phyloP scores from a whole-genome alignment of 2,888 invertebrate genomes.

The Pedicia rivosa region DNA sequence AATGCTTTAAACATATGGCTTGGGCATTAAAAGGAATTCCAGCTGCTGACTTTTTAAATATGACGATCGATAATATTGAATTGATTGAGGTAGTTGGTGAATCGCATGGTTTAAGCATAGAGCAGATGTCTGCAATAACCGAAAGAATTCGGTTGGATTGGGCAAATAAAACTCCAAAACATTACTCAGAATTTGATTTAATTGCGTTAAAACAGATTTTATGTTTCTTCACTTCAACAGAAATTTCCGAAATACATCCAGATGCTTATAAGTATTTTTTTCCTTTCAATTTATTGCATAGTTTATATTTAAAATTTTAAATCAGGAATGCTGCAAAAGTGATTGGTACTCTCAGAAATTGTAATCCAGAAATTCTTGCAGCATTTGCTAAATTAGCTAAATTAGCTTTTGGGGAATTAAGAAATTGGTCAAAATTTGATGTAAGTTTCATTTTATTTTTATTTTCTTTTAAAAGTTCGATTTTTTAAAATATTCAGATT shows the following conservation, averaged over 20 bases:
- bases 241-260: constrained; percentile 36
- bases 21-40: constrained; percentile 26
- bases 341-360: constrained; percentile 33
- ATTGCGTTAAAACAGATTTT: constrained; percentile 36
- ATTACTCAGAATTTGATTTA: constrained; percentile 39
- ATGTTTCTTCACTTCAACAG: constrained; percentile 37
- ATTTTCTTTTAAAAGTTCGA: too few relatives aligned
- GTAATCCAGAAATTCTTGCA: constrained; percentile 29
- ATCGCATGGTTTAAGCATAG: constrained; percentile 29
- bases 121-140: constrained; percentile 34
- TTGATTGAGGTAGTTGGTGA: constrained; percentile 38
- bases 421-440: constrained; percentile 29
- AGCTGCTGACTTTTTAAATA: constrained; percentile 33
- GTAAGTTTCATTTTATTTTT: too few relatives aligned
- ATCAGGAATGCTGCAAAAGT: constrained; percentile 30
- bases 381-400: constrained; percentile 34
- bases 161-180: constrained; percentile 35
- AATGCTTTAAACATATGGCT: constrained; percentile 17
- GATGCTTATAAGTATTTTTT: constrained; percentile 30
- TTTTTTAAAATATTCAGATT: neutral
- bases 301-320: neutral
- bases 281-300: constrained; percentile 1
- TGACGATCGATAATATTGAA: constrained; percentile 36
- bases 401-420: constrained; percentile 33
- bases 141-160: constrained; percentile 36